phyloP scores from a whole-genome alignment of 2,113 vertebrate genomes.

The Rhabdomys dilectus region DNA sequence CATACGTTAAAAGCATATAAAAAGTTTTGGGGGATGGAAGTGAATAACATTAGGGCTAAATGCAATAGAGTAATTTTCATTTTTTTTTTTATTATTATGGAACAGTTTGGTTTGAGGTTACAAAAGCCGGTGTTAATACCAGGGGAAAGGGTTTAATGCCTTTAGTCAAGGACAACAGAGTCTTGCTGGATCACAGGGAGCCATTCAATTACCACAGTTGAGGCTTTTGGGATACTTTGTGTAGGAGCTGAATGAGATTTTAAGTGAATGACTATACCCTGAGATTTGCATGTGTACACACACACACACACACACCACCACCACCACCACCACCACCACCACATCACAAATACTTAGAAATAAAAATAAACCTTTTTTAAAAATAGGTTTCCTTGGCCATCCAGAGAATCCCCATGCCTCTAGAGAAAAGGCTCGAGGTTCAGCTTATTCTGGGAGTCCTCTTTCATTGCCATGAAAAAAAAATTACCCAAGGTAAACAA shows the following conservation, averaged over 20 bases:
- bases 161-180: neutral
- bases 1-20: slow-evolving; percentile 15
- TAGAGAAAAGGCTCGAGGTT: neutral
- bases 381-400: neutral
- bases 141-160: neutral
- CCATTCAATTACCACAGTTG: fast-evolving
- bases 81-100: slow-evolving; percentile 12
- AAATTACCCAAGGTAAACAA: neutral
- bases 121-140: neutral
- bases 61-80: neutral
- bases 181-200: fast-evolving
- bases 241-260: fast-evolving
- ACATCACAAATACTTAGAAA: neutral
- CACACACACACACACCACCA: no score
- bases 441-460: neutral
- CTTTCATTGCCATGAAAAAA: neutral
- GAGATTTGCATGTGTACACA: neutral
- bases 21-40: slow-evolving; percentile 39
- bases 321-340: no score
- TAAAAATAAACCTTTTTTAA: neutral
- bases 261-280: neutral
- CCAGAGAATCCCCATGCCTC: neutral
- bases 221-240: neutral
- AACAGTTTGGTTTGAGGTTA: slow-evolving; percentile 38
- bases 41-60: neutral